A percentile compares a stretch with the other conserved stretches of the same genome.
Conservation (phyloP, 2,113 vertebrate genomes). For the Oostethus manadensis region DNA sequence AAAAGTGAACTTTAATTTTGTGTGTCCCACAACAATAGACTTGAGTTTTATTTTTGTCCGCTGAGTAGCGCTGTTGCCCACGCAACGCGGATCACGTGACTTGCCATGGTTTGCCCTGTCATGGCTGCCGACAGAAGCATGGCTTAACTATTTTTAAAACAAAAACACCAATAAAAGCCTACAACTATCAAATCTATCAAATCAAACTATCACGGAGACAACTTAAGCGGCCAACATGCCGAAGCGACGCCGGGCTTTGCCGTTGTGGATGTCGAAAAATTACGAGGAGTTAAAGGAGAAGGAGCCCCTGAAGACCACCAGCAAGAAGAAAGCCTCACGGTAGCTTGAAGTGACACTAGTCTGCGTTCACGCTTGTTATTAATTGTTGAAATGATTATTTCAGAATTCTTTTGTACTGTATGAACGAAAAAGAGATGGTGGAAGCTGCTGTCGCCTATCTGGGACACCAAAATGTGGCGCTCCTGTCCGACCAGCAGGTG, state of each 20-base stretch:
- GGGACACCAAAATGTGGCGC: neutral
- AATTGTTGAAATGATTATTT: neutral
- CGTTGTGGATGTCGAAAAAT: slow-evolving; percentile 65
- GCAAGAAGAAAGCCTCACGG: slow-evolving; percentile 35
- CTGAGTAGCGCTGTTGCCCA: slow-evolving; percentile 10
- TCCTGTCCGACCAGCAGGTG: slow-evolving; percentile 31
- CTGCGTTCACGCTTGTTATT: neutral
- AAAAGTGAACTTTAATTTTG: too few relatives aligned
- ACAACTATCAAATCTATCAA: neutral
- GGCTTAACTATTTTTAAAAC: neutral
- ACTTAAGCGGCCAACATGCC: slow-evolving; percentile 35
- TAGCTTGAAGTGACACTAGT: slow-evolving; percentile 6
- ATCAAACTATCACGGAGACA: neutral
- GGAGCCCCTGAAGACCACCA: slow-evolving; percentile 22
- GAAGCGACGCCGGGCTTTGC: slow-evolving; percentile 49
- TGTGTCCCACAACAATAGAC: too few relatives aligned
- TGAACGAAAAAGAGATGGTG: slow-evolving; percentile 70
- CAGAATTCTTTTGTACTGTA: slow-evolving; percentile 60
- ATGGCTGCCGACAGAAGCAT: too few relatives aligned
- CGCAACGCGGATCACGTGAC: slow-evolving; percentile 4
- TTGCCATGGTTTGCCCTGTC: neutral
- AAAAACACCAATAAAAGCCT: neutral
- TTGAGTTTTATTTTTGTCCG: neutral
- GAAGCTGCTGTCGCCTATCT: slow-evolving; percentile 50
- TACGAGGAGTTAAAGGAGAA: slow-evolving; percentile 14